Evolutionary conservation across 2,888 invertebrate genomes (phyloP), one percentile per base, ranked within the genome.

Genomic region (Athalia cordata): DNA sequence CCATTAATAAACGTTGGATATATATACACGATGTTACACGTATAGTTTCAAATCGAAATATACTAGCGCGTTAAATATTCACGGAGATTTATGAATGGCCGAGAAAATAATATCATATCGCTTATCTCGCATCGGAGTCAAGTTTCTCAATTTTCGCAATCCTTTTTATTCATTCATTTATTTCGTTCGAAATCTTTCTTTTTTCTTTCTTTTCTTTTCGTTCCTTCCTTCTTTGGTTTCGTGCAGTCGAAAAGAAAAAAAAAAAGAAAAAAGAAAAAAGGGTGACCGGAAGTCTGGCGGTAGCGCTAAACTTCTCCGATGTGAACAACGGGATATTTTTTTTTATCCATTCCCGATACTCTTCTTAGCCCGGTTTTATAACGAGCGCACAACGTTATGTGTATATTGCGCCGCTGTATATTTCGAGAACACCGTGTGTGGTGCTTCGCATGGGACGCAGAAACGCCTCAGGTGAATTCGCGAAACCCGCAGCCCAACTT

Each of bases 331-430:
- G 72, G 72, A 72, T 72, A 72, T 72, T 72, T 72, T 29, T 29
- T 29, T 72, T n/a, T n/a, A n/a, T n/a, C n/a, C n/a, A 72, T 72
- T 72, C 72, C 57, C 45, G 72, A n/a, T 55, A 29, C 59, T 72
- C 72, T 72, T 72, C 72, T 72, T 72, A 72, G 72, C 72, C 70
- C 59, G 72, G 72, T 72, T 72, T 72, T 59, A 72, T 72, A 72
- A 72, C 72, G 72, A 72, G 72, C 72, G 72, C 29, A 29, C 29
- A 29, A 2, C 29, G 29, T 1, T 29, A 2, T 29, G 29, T 29
- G 2, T 29, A 29, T 29, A 29, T n/a, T n/a, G n/a, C n/a, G n/a
- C n/a, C n/a, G 29, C 1, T 29, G 2, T 29, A 29, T 29, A 29
- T 29, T 29, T 29, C 29, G 29, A 29, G 29, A 29, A 29, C 29